Base-by-base conservation (phyloP, 2,113 vertebrate genomes). In the Notothenia coriiceps region DNA sequence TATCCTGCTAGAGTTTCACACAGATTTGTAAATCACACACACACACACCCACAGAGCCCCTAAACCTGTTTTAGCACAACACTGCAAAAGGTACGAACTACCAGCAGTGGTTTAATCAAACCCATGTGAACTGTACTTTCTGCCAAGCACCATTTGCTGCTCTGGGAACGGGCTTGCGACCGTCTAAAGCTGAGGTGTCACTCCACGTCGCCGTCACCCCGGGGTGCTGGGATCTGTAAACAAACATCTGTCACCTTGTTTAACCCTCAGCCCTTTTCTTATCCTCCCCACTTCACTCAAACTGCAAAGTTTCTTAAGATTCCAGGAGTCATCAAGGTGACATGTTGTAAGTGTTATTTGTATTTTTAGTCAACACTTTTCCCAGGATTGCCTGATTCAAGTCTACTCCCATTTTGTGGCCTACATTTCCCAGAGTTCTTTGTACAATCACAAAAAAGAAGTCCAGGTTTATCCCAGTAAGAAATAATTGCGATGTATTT, bases 71-170 rank as follows among this genome's bases (percentile, higher is more conserved):
- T 86, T 81, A 83, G 63, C 77, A 70, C 66, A 68, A 70, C 70
- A 17, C 55, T 80, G 90, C 29, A 29, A 29, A 29, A 87, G 81
- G 85, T 80, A 78, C 83, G 86, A 81, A 80, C 70, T 59, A 69
- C 77, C 60, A 49, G 40, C 64, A 13, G 70, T 2, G 68, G 77
- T 89, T 88, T 86, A 89, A 90, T 91, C 86, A 85, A 81, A 90
- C 82, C 70, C 81, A 85, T 87, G 89, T 92, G 86, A 92, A 91
- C 79, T 81, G 80, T 55, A 79, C 76, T 72, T 82, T 63, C 73
- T 87, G 91, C 91, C 93, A 94, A 86, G 83, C 84, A 76, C 92
- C 92, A 89, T 93, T 95, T 94, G 93, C 88, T 79, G 86, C 65
- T 56, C 40, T 91, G 87, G 88, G 93, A 89, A 88, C 56, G 57